These are phyloP conservation scores for Dromas ardeola DNA, from an alignment of 2,113 vertebrate genomes.

Conservation along the genomic window DNA sequence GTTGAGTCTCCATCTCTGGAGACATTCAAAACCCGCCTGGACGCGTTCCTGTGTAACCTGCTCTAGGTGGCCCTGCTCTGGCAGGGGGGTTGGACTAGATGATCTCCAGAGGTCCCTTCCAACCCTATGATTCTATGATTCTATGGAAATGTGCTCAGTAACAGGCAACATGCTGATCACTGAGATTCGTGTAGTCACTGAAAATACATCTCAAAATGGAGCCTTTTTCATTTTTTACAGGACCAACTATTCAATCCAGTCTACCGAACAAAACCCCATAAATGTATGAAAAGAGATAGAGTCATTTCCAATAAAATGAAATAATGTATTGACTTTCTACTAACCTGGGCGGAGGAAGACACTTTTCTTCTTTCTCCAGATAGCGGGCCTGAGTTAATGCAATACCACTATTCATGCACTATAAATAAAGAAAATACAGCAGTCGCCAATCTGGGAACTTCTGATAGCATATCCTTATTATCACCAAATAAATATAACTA, in stretches of 20 bases:
- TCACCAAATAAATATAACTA: neutral
- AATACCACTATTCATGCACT: conserved; percentile 88
- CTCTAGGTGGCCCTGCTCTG: no score
- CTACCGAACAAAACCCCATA: neutral
- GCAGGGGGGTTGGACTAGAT: no score
- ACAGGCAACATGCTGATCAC: neutral
- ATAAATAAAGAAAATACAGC: neutral
- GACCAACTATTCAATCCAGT: neutral
- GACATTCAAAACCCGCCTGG: no score
- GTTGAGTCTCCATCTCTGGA: no score
- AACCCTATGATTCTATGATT: no score
- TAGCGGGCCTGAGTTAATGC: conserved; percentile 91
- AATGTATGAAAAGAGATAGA: neutral
- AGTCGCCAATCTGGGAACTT: neutral
- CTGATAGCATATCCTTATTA: neutral
- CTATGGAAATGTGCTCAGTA: neutral
- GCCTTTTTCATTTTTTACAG: neutral
- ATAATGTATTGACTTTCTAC: neutral
- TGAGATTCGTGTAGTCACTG: neutral
- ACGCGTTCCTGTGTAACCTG: no score
- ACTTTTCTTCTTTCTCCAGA: conserved; percentile 94
- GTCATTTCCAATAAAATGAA: neutral
- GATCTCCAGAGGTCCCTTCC: no score
- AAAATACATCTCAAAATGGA: neutral
- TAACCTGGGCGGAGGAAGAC: conserved; percentile 90